Conservation (phyloP, 1,140 invertebrate species). For the Diachasmimorpha longicaudata region DNA sequence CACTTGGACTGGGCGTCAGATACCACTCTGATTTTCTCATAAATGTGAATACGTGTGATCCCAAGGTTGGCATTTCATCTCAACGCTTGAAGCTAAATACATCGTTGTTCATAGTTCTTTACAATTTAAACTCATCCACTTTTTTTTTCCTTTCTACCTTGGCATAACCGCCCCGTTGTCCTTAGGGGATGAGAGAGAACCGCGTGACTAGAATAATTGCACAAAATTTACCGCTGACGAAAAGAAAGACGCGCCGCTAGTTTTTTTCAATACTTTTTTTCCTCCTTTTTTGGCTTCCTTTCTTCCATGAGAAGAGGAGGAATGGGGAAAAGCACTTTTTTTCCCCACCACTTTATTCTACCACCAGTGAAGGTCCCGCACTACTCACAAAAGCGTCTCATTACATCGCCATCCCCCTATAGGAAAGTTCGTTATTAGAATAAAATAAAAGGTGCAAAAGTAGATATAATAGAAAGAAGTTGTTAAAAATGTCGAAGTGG, state of each 20-base stretch:
- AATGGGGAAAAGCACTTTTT: conserved; percentile 46
- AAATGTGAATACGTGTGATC: background rate
- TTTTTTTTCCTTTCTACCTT: background rate
- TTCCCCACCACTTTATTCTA: conserved; percentile 28
- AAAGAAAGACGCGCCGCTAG: conserved; percentile 10
- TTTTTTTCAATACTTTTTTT: conserved; percentile 16
- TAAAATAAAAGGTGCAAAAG: conserved; percentile 7
- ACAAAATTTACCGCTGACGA: conserved; percentile 5
- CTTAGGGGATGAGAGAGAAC: background rate
- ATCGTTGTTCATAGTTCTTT: background rate
- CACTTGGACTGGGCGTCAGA: background rate
- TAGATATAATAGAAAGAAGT: conserved; percentile 1
- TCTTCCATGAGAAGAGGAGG: conserved; percentile 30
- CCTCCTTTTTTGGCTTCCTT: conserved; percentile 32
- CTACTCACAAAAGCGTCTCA: conserved; percentile 12
- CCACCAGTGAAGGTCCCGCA: background rate
- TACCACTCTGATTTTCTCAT: background rate
- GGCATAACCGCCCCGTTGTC: background rate
- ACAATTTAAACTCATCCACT: background rate
- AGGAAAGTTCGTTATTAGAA: conserved; percentile 19
- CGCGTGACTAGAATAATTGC: conserved; percentile 13
- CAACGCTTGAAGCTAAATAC: background rate
- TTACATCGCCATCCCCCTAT: background rate
- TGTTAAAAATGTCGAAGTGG: background rate
- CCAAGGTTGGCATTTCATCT: background rate